These are phyloP conservation scores for Tuta absoluta DNA, from an alignment of 2,888 invertebrate genomes.

Conservation along the genomic window DNA sequence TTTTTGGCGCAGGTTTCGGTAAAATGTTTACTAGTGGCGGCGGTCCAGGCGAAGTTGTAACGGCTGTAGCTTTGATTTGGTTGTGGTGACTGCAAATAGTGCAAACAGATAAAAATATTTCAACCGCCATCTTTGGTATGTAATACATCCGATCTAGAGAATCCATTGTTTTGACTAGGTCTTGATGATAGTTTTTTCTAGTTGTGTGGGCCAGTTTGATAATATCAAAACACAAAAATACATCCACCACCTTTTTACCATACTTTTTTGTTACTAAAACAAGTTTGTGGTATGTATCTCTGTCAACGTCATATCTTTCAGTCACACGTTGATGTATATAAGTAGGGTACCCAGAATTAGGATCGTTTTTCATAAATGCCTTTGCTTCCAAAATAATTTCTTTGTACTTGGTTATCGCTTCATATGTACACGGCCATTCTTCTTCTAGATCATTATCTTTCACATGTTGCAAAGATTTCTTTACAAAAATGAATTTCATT, in stretches of 20 bases:
- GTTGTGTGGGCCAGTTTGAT: background rate
- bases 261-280: background rate
- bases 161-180: background rate
- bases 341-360: no score
- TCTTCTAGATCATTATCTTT: constrained; percentile 5
- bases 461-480: background rate
- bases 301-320: background rate
- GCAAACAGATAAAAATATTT: background rate
- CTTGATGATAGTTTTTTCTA: background rate
- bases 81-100: background rate
- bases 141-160: background rate
- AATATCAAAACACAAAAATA: background rate
- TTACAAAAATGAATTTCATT: background rate
- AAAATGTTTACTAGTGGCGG: no score
- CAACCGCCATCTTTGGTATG: background rate
- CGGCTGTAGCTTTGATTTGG: no score
- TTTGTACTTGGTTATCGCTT: background rate
- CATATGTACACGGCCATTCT: background rate
- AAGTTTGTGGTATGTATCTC: background rate
- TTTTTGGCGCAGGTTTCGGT: no score
- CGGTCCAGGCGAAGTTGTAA: no score
- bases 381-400: background rate
- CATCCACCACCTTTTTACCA: background rate
- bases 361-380: background rate
- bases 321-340: background rate